phyloP scores from a whole-genome alignment of 2,797 vertebrate species.

The Menidia menidia region DNA sequence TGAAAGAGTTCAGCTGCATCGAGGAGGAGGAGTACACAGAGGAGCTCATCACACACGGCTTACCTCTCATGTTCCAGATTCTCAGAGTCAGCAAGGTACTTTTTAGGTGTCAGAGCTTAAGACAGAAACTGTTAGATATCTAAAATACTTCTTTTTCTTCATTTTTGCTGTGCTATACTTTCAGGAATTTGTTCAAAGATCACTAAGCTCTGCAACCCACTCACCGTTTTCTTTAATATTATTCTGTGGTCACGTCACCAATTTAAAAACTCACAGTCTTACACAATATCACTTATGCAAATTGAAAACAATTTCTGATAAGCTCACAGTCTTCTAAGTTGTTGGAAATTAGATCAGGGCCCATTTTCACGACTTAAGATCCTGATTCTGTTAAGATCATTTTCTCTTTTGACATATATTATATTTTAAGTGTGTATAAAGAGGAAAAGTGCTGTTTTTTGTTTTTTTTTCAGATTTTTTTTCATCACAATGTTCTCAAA shows the following conservation, averaged over 20 bases:
- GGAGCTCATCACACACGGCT: slow-evolving; percentile 92
- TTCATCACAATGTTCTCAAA: too few relatives aligned
- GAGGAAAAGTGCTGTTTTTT: too few relatives aligned
- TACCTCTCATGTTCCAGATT: slow-evolving; percentile 98
- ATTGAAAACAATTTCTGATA: slow-evolving; percentile 53
- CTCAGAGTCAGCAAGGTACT: slow-evolving; percentile 94
- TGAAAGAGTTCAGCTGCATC: slow-evolving; percentile 97
- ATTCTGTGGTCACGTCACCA: slow-evolving; percentile 21
- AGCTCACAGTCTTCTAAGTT: slow-evolving; percentile 17
- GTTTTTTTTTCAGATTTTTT: too few relatives aligned
- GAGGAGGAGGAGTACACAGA: slow-evolving; percentile 97
- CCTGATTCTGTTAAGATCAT: not conserved
- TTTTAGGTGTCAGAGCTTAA: not conserved
- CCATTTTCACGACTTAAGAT: slow-evolving; percentile 39
- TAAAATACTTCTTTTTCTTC: not conserved
- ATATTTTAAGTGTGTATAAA: too few relatives aligned
- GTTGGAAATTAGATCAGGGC: slow-evolving; percentile 38
- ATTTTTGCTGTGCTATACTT: not conserved
- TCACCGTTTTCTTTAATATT: not conserved
- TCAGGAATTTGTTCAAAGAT: slow-evolving; percentile 4
- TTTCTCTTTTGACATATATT: too few relatives aligned
- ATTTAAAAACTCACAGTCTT: slow-evolving; percentile 33
- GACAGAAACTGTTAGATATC: not conserved
- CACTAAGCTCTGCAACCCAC: not conserved
- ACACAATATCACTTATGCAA: slow-evolving; percentile 49